phyloP scores from a whole-genome alignment of 2,888 invertebrate species.

The Epinotia ramella region DNA sequence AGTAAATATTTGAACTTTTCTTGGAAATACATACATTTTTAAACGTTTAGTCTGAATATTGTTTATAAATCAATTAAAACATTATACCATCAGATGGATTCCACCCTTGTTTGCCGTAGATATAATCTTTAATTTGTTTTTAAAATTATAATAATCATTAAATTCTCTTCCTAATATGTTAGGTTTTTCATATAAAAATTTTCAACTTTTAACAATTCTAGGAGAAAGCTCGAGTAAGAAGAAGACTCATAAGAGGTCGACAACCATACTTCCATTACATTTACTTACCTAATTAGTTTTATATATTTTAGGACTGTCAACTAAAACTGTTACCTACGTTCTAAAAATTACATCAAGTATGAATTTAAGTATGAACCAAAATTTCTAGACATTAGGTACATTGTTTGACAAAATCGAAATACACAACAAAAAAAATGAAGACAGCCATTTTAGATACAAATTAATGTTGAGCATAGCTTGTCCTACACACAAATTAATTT shows the following conservation, averaged over 20 bases:
- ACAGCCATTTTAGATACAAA: constrained; percentile 48
- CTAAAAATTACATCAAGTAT: background rate
- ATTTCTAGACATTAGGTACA: background rate
- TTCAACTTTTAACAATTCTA: constrained; percentile 65
- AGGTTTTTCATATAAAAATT: constrained; percentile 53
- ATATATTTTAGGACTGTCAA: constrained; percentile 24
- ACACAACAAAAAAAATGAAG: background rate
- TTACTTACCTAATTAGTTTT: constrained; percentile 47
- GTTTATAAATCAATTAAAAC: constrained; percentile 8
- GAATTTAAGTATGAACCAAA: background rate
- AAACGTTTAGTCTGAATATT: background rate
- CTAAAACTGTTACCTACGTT: background rate
- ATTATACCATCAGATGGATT: constrained; percentile 6
- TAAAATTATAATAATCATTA: constrained; percentile 35
- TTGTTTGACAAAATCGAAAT: background rate
- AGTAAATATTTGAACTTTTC: background rate
- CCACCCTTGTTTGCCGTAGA: constrained; percentile 35
- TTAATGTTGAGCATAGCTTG: constrained; percentile 71
- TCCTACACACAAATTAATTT: constrained; percentile 49
- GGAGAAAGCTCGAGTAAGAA: constrained; percentile 82
- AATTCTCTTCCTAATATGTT: constrained; percentile 45
- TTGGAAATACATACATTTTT: background rate
- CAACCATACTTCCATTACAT: constrained; percentile 72
- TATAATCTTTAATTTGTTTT: constrained; percentile 15
- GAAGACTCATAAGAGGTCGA: constrained; percentile 78